Evolutionary conservation across 1,140 invertebrate species (phyloP).

Genomic region (Mactra quadrangularis): DNA sequence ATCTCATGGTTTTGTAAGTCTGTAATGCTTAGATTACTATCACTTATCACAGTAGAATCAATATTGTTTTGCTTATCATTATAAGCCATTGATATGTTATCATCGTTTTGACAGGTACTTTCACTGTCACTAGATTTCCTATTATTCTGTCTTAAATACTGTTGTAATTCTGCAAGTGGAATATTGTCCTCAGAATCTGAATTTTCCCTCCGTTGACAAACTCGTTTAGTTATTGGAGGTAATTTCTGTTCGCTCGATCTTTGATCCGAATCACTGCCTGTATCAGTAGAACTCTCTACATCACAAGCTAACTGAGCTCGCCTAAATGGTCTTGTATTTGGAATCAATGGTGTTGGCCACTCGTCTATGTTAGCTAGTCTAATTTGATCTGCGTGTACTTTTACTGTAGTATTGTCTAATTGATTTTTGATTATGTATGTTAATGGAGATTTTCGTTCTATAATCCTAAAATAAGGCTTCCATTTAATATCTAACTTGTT

Average conservation of each 20-base stretch:
- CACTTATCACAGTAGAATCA: no score
- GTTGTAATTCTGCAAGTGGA: no score
- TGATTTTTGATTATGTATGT: constrained; percentile 53
- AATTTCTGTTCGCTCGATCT: neutral
- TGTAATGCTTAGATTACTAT: no score
- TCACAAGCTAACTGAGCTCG: constrained; percentile 1
- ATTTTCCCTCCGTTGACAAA: neutral
- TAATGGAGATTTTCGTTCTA: constrained; percentile 28
- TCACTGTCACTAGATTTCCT: no score
- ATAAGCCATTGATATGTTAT: no score
- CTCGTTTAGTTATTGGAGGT: neutral
- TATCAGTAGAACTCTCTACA: neutral
- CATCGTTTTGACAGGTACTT: no score
- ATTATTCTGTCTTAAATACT: no score
- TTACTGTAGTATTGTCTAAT: constrained; percentile 10
- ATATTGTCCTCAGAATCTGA: constrained; percentile 17
- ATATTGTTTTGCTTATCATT: no score
- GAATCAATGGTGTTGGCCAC: neutral
- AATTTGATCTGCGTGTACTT: constrained; percentile 29
- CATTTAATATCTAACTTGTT: constrained; percentile 42
- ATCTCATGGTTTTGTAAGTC: no score
- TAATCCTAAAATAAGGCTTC: constrained; percentile 37
- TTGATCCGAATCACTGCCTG: neutral
- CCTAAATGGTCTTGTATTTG: neutral
- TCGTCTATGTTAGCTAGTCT: constrained; percentile 32